Evolutionary conservation across 2,797 vertebrate genomes (phyloP), one percentile per base, ranked within the genome.

Genomic region (Catamblyrhynchus diadema): DNA sequence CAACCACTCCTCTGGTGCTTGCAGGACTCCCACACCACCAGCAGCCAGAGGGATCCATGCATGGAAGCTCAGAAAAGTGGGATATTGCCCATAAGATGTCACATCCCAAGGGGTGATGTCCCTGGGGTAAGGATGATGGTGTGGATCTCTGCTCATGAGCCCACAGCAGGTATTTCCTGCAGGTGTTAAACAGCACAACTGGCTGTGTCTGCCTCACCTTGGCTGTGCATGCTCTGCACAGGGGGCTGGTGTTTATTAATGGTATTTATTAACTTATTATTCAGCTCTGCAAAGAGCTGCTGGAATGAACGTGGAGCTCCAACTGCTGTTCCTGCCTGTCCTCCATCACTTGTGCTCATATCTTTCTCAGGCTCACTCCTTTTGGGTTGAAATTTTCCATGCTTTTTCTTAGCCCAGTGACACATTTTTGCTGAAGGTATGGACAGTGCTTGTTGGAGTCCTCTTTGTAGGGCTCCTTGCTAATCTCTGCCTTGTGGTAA

Each of bases 191-290:
- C n/a, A 81, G 62, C 91, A 84, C 65, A n/a, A 75, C 33, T 1
- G 9, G 39, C 15, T 8, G 50, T 4, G 2, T 81, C 77, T 74
- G 3, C 83, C 87, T 78, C 0, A 19, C 82, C 70, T 88, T 27
- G 77, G 73, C 85, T 90, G 87, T 18, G 21, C 10, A 3, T 57
- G 80, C 65, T 88, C 72, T 59, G 80, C 78, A 25, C 73, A 45
- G 62, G 51, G 75, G 51, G 33, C 90, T 95, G 94, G 79, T 96
- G 28, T 60, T 96, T 92, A 94, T 96, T 95, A 94, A 5, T 66
- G 20, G 0, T 23, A 22, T n/a, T 54, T 54, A 54, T 54, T n/a
- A 54, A 54, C 14, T 54, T n/a, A 54, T 54, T n/a, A n/a, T 54
- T 54, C 32, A n/a, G 21, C 32, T 14, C 33, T 95, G 96, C 86